phyloP scores from a whole-genome alignment of 1,140 invertebrate genomes.

The Nymphalis io region DNA sequence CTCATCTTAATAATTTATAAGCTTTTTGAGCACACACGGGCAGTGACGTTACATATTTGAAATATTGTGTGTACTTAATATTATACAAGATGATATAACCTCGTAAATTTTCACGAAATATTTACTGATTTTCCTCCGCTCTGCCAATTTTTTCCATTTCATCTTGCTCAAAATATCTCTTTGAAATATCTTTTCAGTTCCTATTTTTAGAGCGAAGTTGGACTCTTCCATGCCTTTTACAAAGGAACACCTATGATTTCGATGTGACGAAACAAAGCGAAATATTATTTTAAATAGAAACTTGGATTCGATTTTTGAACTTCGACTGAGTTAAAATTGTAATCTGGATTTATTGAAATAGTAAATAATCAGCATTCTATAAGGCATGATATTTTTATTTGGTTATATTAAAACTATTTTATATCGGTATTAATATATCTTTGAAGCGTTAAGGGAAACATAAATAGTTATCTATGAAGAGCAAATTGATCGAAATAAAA shows the following conservation, averaged over 20 bases:
- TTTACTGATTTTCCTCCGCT: conserved; percentile 15
- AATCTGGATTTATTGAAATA: too few relatives aligned
- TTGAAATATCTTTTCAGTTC: conserved; percentile 35
- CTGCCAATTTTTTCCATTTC: conserved; percentile 44
- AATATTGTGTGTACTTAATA: neutral
- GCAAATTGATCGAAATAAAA: conserved; percentile 43
- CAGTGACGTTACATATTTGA: too few relatives aligned
- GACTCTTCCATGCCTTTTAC: conserved; percentile 1
- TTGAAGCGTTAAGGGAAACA: neutral
- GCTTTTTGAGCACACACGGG: too few relatives aligned
- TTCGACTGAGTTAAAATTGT: neutral
- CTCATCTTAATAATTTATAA: too few relatives aligned
- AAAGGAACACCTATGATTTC: neutral
- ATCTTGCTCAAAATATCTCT: conserved; percentile 34
- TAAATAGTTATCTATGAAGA: conserved; percentile 35
- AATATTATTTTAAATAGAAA: conserved; percentile 10
- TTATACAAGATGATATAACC: neutral
- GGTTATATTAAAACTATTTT: too few relatives aligned
- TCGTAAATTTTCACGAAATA: conserved; percentile 35
- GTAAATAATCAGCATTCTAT: too few relatives aligned
- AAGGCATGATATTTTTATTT: too few relatives aligned
- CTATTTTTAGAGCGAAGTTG: conserved; percentile 22
- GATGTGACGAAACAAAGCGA: neutral
- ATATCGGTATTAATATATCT: neutral
- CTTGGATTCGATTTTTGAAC: conserved; percentile 10